phyloP scores from a whole-genome alignment of 2,888 invertebrate species.

The Monoplex corrugatus region DNA sequence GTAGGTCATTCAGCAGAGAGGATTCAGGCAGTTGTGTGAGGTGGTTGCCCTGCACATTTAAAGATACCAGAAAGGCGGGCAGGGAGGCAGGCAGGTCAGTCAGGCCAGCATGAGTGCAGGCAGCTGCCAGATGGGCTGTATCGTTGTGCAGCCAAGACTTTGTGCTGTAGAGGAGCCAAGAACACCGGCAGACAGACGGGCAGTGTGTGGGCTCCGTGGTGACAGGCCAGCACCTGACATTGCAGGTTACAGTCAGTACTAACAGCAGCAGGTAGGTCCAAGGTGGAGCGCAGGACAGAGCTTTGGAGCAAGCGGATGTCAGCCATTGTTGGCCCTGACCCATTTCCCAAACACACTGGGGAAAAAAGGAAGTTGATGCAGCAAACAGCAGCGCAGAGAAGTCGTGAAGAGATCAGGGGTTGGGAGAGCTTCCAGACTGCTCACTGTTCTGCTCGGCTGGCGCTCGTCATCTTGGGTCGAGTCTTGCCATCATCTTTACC shows the following conservation, averaged over 20 bases:
- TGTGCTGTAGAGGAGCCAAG: slow-evolving; percentile 27
- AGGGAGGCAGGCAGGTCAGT: slow-evolving; percentile 58
- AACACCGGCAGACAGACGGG: slow-evolving; percentile 40
- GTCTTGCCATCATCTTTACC: background rate
- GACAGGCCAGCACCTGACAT: background rate
- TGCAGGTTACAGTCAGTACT: background rate
- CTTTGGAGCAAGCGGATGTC: background rate
- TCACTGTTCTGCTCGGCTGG: slow-evolving; percentile 20
- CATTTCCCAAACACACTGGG: slow-evolving; percentile 21
- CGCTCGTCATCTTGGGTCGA: background rate
- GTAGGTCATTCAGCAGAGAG: background rate
- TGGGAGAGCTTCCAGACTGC: background rate
- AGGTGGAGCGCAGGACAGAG: background rate
- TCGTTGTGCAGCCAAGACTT: slow-evolving; percentile 54
- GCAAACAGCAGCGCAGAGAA: background rate
- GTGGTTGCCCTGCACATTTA: slow-evolving; percentile 60
- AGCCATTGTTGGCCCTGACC: slow-evolving; percentile 45
- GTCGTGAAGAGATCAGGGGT: background rate
- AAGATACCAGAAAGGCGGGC: slow-evolving; percentile 52
- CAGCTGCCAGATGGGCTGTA: slow-evolving; percentile 12
- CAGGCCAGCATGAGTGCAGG: slow-evolving; percentile 60
- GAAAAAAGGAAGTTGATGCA: background rate
- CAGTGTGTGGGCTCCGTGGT: slow-evolving; percentile 32
- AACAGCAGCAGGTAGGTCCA: background rate
- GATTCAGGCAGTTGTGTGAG: slow-evolving; percentile 53